Conservation (phyloP, 2,113 vertebrate species). For the Sterna hirundo region DNA sequence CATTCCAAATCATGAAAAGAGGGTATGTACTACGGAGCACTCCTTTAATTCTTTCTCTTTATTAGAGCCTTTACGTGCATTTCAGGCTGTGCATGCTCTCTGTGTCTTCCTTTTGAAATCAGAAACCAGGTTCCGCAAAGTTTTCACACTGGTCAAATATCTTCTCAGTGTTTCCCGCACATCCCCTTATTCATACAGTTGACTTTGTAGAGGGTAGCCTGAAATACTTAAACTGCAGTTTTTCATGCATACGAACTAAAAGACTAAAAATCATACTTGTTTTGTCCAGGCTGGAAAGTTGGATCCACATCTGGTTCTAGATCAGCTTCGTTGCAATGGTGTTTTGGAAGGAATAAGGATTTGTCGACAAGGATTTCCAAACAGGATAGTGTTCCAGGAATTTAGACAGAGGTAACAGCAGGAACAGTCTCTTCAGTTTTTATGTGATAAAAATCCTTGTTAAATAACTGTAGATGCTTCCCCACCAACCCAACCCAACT, state of each 20-base stretch:
- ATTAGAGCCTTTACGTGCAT: neutral
- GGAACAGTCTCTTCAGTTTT: too few relatives aligned
- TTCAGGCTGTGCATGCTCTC: neutral
- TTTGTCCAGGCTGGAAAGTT: constrained; percentile 89
- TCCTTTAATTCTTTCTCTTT: neutral
- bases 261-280: neutral
- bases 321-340: constrained; percentile 95
- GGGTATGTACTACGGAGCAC: constrained; percentile 69
- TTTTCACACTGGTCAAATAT: neutral
- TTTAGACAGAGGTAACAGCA: constrained; percentile 91
- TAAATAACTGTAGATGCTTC: neutral
- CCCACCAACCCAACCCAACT: neutral
- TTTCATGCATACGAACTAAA: neutral
- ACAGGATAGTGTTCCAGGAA: constrained; percentile 98
- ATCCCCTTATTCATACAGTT: fast-evolving
- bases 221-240: neutral
- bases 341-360: constrained; percentile 96
- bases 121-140: neutral
- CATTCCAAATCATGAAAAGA: constrained; percentile 98
- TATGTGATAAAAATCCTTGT: neutral
- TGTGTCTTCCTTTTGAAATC: neutral
- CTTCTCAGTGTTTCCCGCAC: neutral
- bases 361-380: constrained; percentile 97
- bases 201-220: neutral
- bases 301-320: constrained; percentile 94